Evolutionary conservation across 2,797 vertebrate genomes (phyloP).

Genomic region (Salarias fasciatus): DNA sequence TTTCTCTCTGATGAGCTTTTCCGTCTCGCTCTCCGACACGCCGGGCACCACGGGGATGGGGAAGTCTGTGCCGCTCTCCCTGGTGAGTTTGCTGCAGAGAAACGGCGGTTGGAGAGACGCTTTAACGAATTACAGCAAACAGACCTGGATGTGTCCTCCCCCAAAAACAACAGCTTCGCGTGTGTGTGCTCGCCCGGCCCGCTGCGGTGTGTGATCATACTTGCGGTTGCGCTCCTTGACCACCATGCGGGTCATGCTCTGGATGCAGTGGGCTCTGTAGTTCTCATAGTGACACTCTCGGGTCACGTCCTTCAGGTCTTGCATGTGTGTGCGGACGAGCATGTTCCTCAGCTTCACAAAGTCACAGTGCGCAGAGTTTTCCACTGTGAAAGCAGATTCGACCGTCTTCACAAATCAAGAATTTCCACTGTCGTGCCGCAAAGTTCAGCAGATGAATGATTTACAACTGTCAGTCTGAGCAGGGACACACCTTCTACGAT

Average conservation of each 20-base stretch:
- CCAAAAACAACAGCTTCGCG: too few relatives aligned
- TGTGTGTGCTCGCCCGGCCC: too few relatives aligned
- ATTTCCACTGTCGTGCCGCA: too few relatives aligned
- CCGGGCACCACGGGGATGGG: constrained; percentile 88
- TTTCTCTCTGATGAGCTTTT: constrained; percentile 96
- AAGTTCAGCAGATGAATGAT: too few relatives aligned
- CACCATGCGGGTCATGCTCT: constrained; percentile 98
- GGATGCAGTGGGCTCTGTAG: constrained; percentile 98
- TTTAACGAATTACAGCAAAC: too few relatives aligned
- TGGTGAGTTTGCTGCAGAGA: constrained; percentile 91
- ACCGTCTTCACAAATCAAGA: too few relatives aligned
- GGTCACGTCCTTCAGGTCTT: constrained; percentile 97
- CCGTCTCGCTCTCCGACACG: constrained; percentile 87
- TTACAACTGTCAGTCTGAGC: too few relatives aligned
- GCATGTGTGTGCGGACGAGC: constrained; percentile 98
- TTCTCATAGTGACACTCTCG: constrained; percentile 98
- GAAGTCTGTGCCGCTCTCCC: constrained; percentile 97
- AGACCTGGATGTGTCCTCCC: too few relatives aligned
- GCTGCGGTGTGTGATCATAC: constrained; percentile 78
- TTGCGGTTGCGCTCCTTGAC: constrained; percentile 98
- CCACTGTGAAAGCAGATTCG: constrained; percentile 82
- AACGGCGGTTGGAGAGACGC: neutral
- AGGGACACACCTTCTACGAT: constrained; percentile 90
- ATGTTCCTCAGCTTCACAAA: constrained; percentile 98
- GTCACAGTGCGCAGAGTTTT: constrained; percentile 95